Evolutionary conservation across 2,797 vertebrate genomes (phyloP), one percentile per base, ranked within the genome.

Genomic region (Tinamus major): DNA sequence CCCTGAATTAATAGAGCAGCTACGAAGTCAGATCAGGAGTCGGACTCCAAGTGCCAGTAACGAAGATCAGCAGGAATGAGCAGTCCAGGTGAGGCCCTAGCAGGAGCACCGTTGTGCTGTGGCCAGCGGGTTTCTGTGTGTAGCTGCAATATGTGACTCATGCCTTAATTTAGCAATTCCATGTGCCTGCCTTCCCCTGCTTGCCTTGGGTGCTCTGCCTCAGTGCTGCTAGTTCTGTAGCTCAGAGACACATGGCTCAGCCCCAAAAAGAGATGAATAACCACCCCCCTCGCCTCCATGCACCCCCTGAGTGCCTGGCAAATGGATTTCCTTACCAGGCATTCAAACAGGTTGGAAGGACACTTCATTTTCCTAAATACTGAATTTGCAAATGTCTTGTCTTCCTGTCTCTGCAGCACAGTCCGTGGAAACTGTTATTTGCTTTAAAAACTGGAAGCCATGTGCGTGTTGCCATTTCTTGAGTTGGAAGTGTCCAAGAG

Each of bases 1-100:
- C 65, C 99, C 99, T 0, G 99, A 99, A 95, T 97, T 99, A 33
- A 99, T 99, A 53, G 99, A 99, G 92, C 98, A 99, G 97, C 97
- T 99, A 72, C 97, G 99, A 51, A 99, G 98, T 97, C 99, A 99
- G 92, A 99, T 99, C 27, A 98, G 99, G 79, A 99, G 99, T 97
- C 98, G 99, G 85, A 98, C 98, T 42, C 99, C 99, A 42, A 99
- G 99, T 39, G 97, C 99, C 77, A 98, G 99, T 90, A 98, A 98
- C 0, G 99, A 99, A 6, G 99, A 99, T 41, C 99, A 98, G 97
- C 99, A 98, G 80, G 97, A 98, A 80, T 98, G 97, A 98, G 70
- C 7, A 2, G 31, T 64, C 10, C 48, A 79, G 90, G 96, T 96
- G 90, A 91, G 90, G 55, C 44, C 7, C 27, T 8, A 26, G 79